These are phyloP conservation scores for Leucosticte australis DNA, from an alignment of 2,113 vertebrate species.

Conservation along the genomic window DNA sequence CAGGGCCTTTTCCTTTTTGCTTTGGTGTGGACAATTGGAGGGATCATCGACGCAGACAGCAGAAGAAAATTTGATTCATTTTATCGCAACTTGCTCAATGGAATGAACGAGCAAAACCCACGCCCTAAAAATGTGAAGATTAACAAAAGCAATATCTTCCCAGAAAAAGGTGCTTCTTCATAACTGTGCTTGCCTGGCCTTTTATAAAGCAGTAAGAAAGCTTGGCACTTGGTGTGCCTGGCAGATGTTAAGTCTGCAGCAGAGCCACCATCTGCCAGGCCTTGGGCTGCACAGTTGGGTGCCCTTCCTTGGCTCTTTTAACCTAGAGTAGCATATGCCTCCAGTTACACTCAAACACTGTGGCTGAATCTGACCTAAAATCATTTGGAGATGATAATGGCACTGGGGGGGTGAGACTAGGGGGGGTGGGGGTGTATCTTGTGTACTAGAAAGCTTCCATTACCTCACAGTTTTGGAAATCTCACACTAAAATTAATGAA, in stretches of 20 bases:
- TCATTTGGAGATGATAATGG: not conserved
- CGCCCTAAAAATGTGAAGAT: slow-evolving; percentile 84
- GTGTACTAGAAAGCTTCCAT: not conserved
- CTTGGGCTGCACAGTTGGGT: not conserved
- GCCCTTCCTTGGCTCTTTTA: not conserved
- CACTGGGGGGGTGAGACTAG: accelerated
- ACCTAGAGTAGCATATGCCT: not conserved
- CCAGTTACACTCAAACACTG: not conserved
- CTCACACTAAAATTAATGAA: not conserved
- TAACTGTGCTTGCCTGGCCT: not conserved
- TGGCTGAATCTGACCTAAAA: not conserved
- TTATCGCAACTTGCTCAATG: slow-evolving; percentile 82
- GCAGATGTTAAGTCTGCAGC: not conserved
- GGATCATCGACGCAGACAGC: slow-evolving; percentile 82
- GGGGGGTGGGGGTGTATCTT: accelerated
- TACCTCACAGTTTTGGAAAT: not conserved
- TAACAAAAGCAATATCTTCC: slow-evolving; percentile 83
- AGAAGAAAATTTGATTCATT: slow-evolving; percentile 88
- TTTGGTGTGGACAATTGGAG: slow-evolving; percentile 87
- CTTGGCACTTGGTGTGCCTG: not conserved
- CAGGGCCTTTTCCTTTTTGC: slow-evolving; percentile 88
- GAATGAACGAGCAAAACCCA: slow-evolving; percentile 75
- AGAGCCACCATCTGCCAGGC: slow-evolving; percentile 6
- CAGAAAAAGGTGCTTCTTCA: slow-evolving; percentile 81
- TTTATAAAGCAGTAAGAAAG: not conserved